phyloP scores from a whole-genome alignment of 1,140 invertebrate species.

The Nilaparvata lugens region DNA sequence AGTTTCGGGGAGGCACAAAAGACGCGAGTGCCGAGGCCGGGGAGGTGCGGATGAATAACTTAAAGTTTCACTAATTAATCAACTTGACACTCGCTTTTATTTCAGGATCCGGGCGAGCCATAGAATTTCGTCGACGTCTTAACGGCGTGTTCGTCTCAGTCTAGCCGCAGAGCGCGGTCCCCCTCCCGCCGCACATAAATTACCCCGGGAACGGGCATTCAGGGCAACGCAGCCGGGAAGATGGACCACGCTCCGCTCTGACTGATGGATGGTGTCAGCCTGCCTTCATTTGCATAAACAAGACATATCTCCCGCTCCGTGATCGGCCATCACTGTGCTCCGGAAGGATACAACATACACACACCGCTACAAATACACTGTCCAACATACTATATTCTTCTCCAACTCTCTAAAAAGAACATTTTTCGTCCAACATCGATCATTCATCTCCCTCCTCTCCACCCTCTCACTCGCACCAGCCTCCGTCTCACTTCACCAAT shows the following conservation, averaged over 20 bases:
- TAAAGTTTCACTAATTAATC: conserved; percentile 25
- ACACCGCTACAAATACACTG: too few relatives aligned
- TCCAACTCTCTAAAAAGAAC: too few relatives aligned
- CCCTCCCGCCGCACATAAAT: neutral
- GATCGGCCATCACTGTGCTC: neutral
- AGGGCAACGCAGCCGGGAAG: too few relatives aligned
- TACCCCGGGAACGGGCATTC: neutral
- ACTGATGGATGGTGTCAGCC: neutral
- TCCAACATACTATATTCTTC: too few relatives aligned
- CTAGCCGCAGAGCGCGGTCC: neutral
- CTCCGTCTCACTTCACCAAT: neutral
- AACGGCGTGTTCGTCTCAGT: neutral
- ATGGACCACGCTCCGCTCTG: neutral
- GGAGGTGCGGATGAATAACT: conserved; percentile 21
- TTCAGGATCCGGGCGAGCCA: conserved; percentile 9
- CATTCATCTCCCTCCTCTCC: neutral
- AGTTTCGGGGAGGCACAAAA: conserved; percentile 19
- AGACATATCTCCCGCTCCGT: neutral
- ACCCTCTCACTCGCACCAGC: neutral
- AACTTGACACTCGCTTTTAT: conserved; percentile 23
- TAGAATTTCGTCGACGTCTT: conserved; percentile 7
- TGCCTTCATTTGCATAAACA: conserved; percentile 1
- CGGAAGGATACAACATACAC: neutral
- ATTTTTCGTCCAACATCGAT: too few relatives aligned
- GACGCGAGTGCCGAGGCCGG: conserved; percentile 6